Percentiles rank a stretch among this genome's conserved stretches.
These are phyloP conservation scores for Capra hircus DNA, from an alignment of 2,113 vertebrate species.

Conservation along the genomic window DNA sequence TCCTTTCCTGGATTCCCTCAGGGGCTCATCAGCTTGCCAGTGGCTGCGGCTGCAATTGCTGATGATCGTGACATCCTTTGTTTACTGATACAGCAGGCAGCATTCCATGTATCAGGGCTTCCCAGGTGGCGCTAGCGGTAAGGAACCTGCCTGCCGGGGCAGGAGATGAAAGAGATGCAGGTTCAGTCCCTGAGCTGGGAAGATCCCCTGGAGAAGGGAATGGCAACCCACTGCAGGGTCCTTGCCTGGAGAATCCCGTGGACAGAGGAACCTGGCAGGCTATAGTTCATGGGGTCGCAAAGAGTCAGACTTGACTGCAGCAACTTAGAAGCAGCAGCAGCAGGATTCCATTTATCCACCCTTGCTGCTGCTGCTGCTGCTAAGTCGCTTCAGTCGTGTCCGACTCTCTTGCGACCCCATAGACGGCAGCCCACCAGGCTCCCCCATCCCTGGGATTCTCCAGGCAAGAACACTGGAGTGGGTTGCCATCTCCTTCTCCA, in stretches of 20 bases:
- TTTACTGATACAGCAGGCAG: not conserved
- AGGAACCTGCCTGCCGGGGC: not conserved
- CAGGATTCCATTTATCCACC: not conserved
- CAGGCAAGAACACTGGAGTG: no score
- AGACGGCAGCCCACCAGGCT: no score
- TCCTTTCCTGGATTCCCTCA: not conserved
- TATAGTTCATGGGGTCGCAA: not conserved
- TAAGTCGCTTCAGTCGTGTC: no score
- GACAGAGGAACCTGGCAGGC: not conserved
- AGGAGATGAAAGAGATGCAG: not conserved
- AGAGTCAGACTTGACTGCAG: not conserved
- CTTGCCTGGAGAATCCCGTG: not conserved
- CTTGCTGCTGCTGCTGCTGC: no score
- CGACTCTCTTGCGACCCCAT: no score
- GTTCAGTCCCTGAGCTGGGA: not conserved
- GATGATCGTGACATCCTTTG: not conserved
- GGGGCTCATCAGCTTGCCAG: not conserved
- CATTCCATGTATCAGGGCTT: not conserved
- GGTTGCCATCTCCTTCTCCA: no score
- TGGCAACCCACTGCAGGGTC: not conserved
- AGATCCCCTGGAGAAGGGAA: not conserved
- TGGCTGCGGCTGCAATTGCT: not conserved
- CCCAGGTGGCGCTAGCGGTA: not conserved
- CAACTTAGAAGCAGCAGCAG: not conserved
- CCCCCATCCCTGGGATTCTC: no score